Evolutionary conservation across 1,140 invertebrate genomes (phyloP).

Genomic region (Eumeta japonica): DNA sequence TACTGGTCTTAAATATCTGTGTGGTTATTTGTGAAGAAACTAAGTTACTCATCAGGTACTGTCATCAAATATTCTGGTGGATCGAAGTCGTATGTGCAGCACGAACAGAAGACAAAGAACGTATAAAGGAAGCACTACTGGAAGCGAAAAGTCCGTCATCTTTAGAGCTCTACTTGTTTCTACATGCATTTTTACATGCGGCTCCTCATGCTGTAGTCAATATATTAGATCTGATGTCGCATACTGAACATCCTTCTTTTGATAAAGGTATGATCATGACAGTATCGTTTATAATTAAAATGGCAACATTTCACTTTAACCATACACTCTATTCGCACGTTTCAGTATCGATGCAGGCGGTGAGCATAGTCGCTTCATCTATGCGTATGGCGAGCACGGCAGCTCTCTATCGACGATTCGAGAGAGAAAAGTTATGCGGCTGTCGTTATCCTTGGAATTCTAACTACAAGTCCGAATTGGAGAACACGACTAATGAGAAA

Average conservation of each 20-base stretch:
- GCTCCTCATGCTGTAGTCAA: slow-evolving; percentile 68
- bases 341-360: slow-evolving; percentile 63
- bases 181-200: slow-evolving; percentile 74
- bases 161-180: slow-evolving; percentile 70
- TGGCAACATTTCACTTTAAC: neutral
- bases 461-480: slow-evolving; percentile 9
- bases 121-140: slow-evolving; percentile 60
- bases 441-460: slow-evolving; percentile 70
- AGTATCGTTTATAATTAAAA: neutral
- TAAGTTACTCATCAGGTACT: too few species aligned
- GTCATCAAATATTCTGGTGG: slow-evolving; percentile 68
- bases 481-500: slow-evolving; percentile 6
- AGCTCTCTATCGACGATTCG: slow-evolving; percentile 71
- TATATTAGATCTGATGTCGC: slow-evolving; percentile 33
- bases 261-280: slow-evolving; percentile 31
- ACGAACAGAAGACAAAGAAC: slow-evolving; percentile 49
- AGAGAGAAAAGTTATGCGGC: slow-evolving; percentile 71
- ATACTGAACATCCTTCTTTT: slow-evolving; percentile 24
- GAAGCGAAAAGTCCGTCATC: slow-evolving; percentile 60
- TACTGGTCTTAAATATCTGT: too few species aligned
- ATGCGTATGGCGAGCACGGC: slow-evolving; percentile 67
- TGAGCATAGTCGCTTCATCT: slow-evolving; percentile 65
- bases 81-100: slow-evolving; percentile 65
- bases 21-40: too few species aligned
- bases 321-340: slow-evolving; percentile 22